Conservation (phyloP, 37 sponge, comb jelly and placozoan genomes). For the Chondrilla cf. caribensis region DNA sequence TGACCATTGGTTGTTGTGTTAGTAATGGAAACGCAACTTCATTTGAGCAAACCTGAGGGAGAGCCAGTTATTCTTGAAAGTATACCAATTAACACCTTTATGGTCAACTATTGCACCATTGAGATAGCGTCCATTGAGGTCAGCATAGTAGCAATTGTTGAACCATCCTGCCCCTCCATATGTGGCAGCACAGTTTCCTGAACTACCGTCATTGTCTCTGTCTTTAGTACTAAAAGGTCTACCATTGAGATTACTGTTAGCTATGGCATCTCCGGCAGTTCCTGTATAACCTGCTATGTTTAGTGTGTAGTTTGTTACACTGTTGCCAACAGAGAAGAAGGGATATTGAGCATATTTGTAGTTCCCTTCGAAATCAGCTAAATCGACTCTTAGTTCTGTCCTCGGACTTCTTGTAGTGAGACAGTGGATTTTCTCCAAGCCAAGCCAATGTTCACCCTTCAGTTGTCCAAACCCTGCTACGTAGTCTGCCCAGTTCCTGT, state of each 20-base stretch:
- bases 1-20: too few relatives aligned
- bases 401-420: background rate
- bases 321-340: background rate
- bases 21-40: too few relatives aligned
- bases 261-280: background rate
- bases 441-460: constrained; percentile 6
- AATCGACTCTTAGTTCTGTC: constrained; percentile 11
- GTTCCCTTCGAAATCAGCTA: background rate
- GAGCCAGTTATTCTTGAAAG: too few relatives aligned
- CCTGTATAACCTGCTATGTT: background rate
- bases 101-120: background rate
- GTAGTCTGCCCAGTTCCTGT: constrained; percentile 23
- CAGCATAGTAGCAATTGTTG: background rate
- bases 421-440: constrained; percentile 19
- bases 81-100: too few relatives aligned
- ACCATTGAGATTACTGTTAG: background rate
- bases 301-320: background rate
- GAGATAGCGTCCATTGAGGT: background rate
- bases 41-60: too few relatives aligned
- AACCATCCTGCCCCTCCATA: background rate
- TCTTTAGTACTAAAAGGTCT: background rate
- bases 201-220: background rate
- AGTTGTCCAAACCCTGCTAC: background rate
- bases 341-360: background rate
- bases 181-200: background rate